Evolutionary conservation across 2,888 invertebrate genomes (phyloP), one percentile per base, ranked within the genome.

Genomic region (Teleiodes luculella): DNA sequence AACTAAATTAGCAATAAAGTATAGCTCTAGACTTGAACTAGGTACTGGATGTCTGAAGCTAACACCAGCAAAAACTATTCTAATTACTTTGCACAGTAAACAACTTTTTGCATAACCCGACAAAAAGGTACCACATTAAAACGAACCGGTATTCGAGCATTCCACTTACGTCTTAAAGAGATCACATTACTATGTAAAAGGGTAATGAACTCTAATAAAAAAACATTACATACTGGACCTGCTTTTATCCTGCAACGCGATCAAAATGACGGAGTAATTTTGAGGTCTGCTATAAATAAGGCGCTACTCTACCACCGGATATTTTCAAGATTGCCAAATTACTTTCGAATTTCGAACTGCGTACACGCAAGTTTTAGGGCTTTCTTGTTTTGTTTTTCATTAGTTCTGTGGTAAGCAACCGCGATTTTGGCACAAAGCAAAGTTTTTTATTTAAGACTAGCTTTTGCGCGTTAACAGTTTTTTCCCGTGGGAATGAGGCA

Each of bases 191-290:
- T 14, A 16, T 10, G 46, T 14, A 46, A 14, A 18, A 46, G 46
- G 13, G 46, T 10, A 46, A 31, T 10, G 31, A 31, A 30, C 46
- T 46, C 8, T 31, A 3, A n/a, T n/a, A n/a, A n/a, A n/a, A 46
- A 46, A 16, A 10, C 20, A 43, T 24, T 24, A 43, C 10, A 43
- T 5, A 2, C 36, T 6, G 18, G 18, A 37, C 37, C 37, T 37
- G 20, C 20, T 43, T 11, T n/a, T 20, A 20, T 43, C 41, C 41
- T 43, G 41, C 41, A 24, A 39, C 1, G 8, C 39, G 13, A 10
- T 16, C 39, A 39, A 43, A 43, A 24, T 43, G 24, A 43, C 6
- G 16, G 37, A 43, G 41, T 11, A 43, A 43, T 43, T 43, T 43
- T 11, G 4, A 20, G 20, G 20, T 24, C 24, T n/a, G 41, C 18